phyloP scores from a whole-genome alignment of 2,113 vertebrate genomes.

The Haemorhous mexicanus region DNA sequence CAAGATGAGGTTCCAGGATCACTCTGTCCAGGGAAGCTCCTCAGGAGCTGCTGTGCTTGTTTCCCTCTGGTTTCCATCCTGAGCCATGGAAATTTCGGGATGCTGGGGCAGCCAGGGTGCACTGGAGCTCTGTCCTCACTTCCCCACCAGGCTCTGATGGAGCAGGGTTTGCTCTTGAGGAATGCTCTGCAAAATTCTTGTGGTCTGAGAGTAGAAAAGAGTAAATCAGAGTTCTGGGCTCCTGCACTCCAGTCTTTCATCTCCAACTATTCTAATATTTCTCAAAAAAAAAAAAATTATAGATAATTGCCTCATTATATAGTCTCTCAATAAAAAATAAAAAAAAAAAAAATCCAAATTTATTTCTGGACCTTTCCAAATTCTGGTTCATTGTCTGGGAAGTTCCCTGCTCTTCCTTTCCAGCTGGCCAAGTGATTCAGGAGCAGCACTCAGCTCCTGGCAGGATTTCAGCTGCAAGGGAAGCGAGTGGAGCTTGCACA shows the following conservation, averaged over 20 bases:
- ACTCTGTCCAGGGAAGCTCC: not conserved
- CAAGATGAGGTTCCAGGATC: slow-evolving; percentile 38
- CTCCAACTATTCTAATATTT: not conserved
- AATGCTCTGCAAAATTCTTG: slow-evolving; percentile 46
- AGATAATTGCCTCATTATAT: not conserved
- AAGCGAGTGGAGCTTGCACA: not conserved
- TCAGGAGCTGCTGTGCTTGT: not conserved
- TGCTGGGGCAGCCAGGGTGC: not conserved
- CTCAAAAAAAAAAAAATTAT: not conserved
- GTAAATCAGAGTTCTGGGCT: slow-evolving; percentile 38
- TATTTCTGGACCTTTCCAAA: not conserved
- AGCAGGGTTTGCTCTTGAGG: not conserved
- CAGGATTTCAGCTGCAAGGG: not conserved
- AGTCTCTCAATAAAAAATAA: not conserved
- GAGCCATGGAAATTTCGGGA: not conserved
- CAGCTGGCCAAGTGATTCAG: not conserved
- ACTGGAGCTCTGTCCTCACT: slow-evolving; percentile 18
- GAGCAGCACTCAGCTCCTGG: not conserved
- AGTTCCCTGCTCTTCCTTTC: not conserved
- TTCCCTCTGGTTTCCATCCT: not conserved
- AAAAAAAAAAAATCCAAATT: not conserved
- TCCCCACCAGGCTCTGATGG: not conserved
- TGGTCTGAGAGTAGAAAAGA: not conserved
- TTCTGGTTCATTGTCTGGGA: not conserved
- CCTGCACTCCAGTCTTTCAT: not conserved